These are phyloP conservation scores for Caenorhabditis sp. DNA, from an alignment of 2,888 invertebrate genomes.

Conservation along the genomic window DNA sequence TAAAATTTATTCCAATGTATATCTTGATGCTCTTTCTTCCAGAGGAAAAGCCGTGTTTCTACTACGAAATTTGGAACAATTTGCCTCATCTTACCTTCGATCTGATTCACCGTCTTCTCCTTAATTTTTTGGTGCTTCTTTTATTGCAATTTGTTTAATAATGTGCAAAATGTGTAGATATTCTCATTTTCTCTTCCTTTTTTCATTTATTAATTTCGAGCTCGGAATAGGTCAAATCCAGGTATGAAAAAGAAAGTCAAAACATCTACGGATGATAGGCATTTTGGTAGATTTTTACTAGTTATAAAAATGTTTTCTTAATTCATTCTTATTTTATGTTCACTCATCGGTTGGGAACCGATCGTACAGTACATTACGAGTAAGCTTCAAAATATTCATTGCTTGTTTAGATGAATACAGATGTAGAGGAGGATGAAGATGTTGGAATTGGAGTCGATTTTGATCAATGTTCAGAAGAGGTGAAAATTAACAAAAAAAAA, in stretches of 20 bases:
- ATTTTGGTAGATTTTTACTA: neutral
- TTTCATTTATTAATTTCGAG: neutral
- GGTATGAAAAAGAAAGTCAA: neutral
- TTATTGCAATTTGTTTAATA: neutral
- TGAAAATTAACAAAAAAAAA: too few relatives aligned
- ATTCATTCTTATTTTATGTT: neutral
- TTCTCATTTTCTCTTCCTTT: neutral
- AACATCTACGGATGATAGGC: too few relatives aligned
- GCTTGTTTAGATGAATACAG: constrained; percentile 5
- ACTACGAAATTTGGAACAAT: constrained; percentile 63
- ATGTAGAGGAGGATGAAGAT: constrained; percentile 33
- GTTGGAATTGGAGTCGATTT: constrained; percentile 32
- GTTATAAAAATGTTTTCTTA: neutral
- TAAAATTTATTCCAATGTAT: neutral
- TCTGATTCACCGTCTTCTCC: constrained; percentile 55
- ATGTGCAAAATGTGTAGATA: neutral
- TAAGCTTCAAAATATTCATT: too few relatives aligned
- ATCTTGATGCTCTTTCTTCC: constrained; percentile 8
- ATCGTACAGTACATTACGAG: too few relatives aligned
- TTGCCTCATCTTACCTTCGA: constrained; percentile 59
- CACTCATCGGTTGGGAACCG: too few relatives aligned
- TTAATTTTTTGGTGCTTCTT: constrained; percentile 8
- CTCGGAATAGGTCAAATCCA: neutral
- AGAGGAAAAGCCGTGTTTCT: constrained; percentile 67
- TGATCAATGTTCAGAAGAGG: constrained; percentile 33